Evolutionary conservation across 2,113 vertebrate genomes (phyloP).

Genomic region (Crotalus viridis): DNA sequence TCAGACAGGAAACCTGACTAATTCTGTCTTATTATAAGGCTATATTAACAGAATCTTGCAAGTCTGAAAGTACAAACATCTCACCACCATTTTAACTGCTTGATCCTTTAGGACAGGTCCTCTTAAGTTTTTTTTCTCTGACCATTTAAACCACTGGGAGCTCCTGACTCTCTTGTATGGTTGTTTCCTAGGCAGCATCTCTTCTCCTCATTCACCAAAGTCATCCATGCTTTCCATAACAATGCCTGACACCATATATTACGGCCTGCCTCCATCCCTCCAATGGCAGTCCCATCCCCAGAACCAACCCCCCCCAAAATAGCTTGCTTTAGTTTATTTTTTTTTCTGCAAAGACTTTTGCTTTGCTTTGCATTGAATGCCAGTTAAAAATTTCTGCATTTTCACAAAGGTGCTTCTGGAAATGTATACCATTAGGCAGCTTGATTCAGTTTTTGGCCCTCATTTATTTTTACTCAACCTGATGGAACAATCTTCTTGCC

Average conservation of each 20-base stretch:
- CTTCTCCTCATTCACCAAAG: not conserved
- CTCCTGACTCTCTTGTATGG: not conserved
- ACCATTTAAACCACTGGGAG: not conserved
- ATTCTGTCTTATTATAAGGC: not conserved
- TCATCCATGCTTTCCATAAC: not conserved
- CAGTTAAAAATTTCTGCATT: not conserved
- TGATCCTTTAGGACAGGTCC: not conserved
- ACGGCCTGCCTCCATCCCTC: not conserved
- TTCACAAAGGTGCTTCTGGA: not conserved
- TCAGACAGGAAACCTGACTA: not conserved
- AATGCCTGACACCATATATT: not conserved
- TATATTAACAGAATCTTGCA: not conserved
- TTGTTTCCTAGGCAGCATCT: not conserved
- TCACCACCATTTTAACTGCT: not conserved
- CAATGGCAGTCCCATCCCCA: not conserved
- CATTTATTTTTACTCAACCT: constrained; percentile 17
- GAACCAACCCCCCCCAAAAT: not conserved
- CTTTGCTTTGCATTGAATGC: not conserved
- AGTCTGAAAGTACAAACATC: not conserved
- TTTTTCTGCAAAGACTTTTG: not conserved
- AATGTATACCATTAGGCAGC: not conserved
- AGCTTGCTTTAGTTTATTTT: not conserved
- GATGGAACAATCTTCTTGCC: not conserved
- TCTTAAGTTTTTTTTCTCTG: not conserved
- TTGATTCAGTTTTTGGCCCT: not conserved